Evolutionary conservation across 2,888 invertebrate species (phyloP).

Genomic region (Lepeophtheirus nordmannii): DNA sequence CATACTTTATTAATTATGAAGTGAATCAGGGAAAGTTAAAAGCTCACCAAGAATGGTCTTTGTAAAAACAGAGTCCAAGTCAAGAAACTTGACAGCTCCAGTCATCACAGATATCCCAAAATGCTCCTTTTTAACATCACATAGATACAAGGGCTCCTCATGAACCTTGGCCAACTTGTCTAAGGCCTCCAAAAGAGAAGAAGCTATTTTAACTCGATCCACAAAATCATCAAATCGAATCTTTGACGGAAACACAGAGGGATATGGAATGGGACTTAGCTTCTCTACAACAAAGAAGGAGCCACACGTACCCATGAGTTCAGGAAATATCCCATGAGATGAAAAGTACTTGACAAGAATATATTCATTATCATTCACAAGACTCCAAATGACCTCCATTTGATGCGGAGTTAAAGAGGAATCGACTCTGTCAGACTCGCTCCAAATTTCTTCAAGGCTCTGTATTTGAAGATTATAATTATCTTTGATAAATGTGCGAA

Average conservation of each 20-base stretch:
- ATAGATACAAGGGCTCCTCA: conserved; percentile 14
- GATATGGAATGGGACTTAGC: neutral
- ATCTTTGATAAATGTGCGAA: neutral
- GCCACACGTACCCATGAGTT: conserved; percentile 19
- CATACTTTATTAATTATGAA: too few relatives aligned
- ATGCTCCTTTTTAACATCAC: conserved; percentile 23
- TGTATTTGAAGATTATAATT: neutral
- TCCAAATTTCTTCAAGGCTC: conserved; percentile 6
- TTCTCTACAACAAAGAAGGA: conserved; percentile 14
- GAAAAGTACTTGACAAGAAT: neutral
- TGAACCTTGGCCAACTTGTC: conserved; percentile 9
- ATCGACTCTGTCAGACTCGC: neutral
- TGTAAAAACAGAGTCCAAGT: conserved; percentile 12
- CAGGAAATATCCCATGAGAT: conserved; percentile 7
- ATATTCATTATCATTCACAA: conserved; percentile 20
- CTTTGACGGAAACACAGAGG: neutral
- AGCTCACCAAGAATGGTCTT: conserved; percentile 4
- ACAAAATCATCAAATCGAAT: conserved; percentile 2
- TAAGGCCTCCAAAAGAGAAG: conserved; percentile 13
- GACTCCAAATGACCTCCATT: neutral
- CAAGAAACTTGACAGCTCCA: conserved; percentile 11
- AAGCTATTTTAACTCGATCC: neutral
- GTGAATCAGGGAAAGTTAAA: neutral
- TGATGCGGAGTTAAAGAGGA: neutral
- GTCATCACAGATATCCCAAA: conserved; percentile 9